These are phyloP conservation scores for Heliocidaris erythrogramma DNA, from an alignment of 35 echinoderm and acorn worm genomes.

Conservation along the genomic window DNA sequence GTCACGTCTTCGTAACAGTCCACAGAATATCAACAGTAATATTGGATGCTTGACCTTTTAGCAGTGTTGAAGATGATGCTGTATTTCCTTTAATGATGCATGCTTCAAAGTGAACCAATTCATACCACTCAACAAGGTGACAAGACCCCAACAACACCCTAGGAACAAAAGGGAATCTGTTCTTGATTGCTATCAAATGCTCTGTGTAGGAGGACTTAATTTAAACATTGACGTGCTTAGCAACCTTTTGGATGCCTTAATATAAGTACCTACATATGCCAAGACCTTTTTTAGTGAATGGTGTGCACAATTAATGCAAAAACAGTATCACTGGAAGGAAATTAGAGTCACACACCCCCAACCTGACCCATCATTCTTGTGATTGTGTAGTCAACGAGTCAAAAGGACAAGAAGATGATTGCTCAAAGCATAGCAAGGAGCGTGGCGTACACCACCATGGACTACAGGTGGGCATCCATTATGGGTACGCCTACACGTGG, in stretches of 20 bases:
- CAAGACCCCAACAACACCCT: background rate
- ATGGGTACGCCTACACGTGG: background rate
- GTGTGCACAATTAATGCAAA: background rate
- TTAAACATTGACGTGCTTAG: background rate
- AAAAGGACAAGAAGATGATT: background rate
- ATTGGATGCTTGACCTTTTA: background rate
- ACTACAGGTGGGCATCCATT: slow-evolving; percentile 21
- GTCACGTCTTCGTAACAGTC: background rate
- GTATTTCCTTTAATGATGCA: background rate
- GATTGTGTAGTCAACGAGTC: background rate
- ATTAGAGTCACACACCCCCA: background rate
- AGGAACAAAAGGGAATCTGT: background rate
- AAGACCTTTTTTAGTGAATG: background rate
- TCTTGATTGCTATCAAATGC: background rate
- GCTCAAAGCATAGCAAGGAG: slow-evolving; percentile 32
- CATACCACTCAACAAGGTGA: background rate
- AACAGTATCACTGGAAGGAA: background rate
- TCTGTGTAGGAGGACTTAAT: background rate
- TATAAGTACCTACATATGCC: no score
- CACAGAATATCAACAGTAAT: background rate
- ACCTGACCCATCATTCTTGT: background rate
- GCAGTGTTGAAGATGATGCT: background rate
- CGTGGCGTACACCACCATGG: slow-evolving; percentile 40
- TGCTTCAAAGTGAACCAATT: background rate
- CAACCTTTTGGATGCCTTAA: background rate